Evolutionary conservation across 2,888 invertebrate genomes (phyloP).

Genomic region (Dorcus hopei): DNA sequence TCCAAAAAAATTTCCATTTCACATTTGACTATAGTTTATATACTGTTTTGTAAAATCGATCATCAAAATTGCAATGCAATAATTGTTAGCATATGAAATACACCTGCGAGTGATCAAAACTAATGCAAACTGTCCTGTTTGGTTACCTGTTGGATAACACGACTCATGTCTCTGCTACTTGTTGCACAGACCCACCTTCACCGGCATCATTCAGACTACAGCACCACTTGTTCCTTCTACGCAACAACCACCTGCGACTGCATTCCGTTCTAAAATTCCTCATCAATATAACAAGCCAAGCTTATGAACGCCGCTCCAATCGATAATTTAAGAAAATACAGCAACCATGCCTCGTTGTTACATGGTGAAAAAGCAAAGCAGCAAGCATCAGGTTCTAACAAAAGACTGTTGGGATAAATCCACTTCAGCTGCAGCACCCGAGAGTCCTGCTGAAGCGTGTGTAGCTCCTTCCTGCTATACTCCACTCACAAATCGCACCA

Average conservation of each 20-base stretch:
- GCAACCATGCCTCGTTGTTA: conserved; percentile 71
- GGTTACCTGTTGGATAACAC: conserved; percentile 46
- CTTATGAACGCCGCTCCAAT: not conserved
- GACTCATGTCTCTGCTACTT: conserved; percentile 43
- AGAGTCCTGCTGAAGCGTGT: conserved; percentile 59
- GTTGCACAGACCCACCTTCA: conserved; percentile 44
- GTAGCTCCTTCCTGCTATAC: conserved; percentile 61
- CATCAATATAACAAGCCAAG: conserved; percentile 6
- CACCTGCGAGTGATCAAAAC: conserved; percentile 5
- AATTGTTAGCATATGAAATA: conserved; percentile 2
- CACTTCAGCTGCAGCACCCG: conserved; percentile 45
- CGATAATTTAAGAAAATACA: conserved; percentile 14
- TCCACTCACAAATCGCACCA: conserved; percentile 45
- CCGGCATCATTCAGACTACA: conserved; percentile 35
- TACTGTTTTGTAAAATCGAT: conserved; percentile 19
- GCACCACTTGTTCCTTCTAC: conserved; percentile 39
- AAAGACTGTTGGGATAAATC: conserved; percentile 49
- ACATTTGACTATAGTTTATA: not conserved
- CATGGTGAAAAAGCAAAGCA: conserved; percentile 69
- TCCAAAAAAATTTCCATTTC: conserved; percentile 4
- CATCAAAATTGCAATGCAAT: conserved; percentile 15
- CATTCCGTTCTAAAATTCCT: conserved; percentile 26
- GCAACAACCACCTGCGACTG: conserved; percentile 45
- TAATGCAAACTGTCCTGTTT: conserved; percentile 33
- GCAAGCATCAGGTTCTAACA: conserved; percentile 49